These are phyloP conservation scores for Decapterus maruadsi DNA, from an alignment of 2,797 vertebrate species.

Conservation along the genomic window DNA sequence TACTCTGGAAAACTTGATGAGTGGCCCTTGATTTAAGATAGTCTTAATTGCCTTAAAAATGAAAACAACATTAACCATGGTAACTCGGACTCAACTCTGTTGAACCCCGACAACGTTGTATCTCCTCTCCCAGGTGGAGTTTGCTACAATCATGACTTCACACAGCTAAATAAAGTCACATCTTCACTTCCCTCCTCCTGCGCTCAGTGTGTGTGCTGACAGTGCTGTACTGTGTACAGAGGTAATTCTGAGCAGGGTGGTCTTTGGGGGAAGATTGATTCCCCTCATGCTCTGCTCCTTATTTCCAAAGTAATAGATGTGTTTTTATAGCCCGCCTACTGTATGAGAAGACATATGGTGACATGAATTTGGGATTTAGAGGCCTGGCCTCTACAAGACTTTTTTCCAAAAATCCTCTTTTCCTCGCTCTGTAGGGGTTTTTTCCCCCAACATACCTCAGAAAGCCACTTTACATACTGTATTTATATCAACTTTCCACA, in stretches of 20 bases:
- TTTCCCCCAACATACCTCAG: conserved; percentile 14
- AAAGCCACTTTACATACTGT: conserved; percentile 12
- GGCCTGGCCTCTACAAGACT: conserved; percentile 39
- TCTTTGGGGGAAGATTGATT: conserved; percentile 66
- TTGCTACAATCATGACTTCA: conserved; percentile 20
- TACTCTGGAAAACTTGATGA: neutral
- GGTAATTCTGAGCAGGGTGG: conserved; percentile 49
- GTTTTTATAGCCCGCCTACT: conserved; percentile 55
- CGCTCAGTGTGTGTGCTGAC: conserved; percentile 31
- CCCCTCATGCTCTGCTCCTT: conserved; percentile 47
- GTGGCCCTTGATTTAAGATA: neutral
- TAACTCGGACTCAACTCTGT: neutral
- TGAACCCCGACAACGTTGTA: neutral
- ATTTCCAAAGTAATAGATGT: conserved; percentile 66
- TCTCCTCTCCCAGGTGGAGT: conserved; percentile 32
- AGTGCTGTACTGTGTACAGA: conserved; percentile 33
- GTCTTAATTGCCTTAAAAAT: neutral
- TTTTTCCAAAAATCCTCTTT: conserved; percentile 38
- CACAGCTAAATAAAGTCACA: conserved; percentile 35
- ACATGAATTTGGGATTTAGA: conserved; percentile 50
- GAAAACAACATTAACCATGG: neutral
- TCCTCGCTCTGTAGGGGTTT: conserved; percentile 15
- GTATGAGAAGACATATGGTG: conserved; percentile 53
- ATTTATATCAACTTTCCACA: conserved; percentile 25
- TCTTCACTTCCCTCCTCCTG: conserved; percentile 15